Evolutionary conservation across 2,888 invertebrate genomes (phyloP), one percentile per base, ranked within the genome.

Genomic region (Hypomecis atomaria): DNA sequence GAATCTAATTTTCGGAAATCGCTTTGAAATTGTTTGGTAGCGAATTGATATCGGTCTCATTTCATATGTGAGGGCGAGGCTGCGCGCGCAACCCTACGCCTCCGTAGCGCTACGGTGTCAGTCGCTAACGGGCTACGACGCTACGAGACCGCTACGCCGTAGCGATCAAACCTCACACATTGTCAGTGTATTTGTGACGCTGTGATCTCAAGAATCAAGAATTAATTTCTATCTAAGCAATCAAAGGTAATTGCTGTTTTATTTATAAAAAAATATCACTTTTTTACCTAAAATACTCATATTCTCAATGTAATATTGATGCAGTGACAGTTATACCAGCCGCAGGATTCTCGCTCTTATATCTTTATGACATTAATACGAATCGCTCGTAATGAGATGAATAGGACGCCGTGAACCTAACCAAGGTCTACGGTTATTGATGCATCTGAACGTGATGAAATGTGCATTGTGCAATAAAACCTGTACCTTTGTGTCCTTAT

Each of bases 41-140:
- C 84, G 87, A 87, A 90, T 90, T 89, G 88, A 87, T 91, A 91
- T 91, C 79, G 89, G 89, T 84, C 87, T 85, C 84, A 84, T 81
- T 88, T 85, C 84, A 84, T 80, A 84, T 86, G 86, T 85, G 85
- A 84, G 88, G 91, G 89, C 85, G 89, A 86, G 87, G 89, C 84
- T 90, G 91, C 90, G 92, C 90, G 89, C 92, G 92, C 92, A 90
- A 47, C 71, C 75, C 78, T 82, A 84, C 83, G 79, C 69, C 73
- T 75, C 69, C 76, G 84, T 83, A 85, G 80, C 81, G 83, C 84
- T 88, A 86, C 87, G 84, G 80, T 23, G 77, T 87, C 89, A 92
- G 92, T 92, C 87, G 85, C 82, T 80, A 79, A 76, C 82, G 81
- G 81, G 83, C 88, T 87, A 87, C 90, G 86, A 79, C 74, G 74